Evolutionary conservation across 2,888 invertebrate genomes (phyloP).

Genomic region (Leptinotarsa peninsularis): DNA sequence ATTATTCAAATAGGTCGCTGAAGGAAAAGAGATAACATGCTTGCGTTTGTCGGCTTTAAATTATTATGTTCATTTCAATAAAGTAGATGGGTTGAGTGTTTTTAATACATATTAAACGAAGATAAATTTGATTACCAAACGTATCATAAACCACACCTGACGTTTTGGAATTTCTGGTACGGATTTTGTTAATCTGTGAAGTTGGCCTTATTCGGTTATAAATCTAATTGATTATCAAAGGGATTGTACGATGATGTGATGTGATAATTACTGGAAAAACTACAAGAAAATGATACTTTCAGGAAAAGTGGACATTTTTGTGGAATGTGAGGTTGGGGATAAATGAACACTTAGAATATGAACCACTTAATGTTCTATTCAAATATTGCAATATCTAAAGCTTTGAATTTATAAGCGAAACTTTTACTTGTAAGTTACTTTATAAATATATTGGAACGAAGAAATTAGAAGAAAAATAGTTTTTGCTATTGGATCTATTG

Average conservation of each 20-base stretch:
- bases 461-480: too few relatives aligned
- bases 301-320: neutral
- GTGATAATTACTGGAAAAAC: neutral
- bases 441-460: too few relatives aligned
- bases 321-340: neutral
- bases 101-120: conserved; percentile 22
- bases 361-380: too few relatives aligned
- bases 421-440: too few relatives aligned
- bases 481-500: too few relatives aligned
- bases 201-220: neutral
- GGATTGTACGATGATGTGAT: neutral
- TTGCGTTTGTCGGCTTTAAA: conserved; percentile 22
- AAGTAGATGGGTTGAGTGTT: conserved; percentile 9
- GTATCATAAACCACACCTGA: conserved; percentile 14
- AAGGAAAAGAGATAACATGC: conserved; percentile 17
- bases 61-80: conserved; percentile 18
- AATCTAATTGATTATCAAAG: conserved; percentile 4
- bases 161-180: conserved; percentile 19
- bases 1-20: conserved; percentile 17
- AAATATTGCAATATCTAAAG: too few relatives aligned
- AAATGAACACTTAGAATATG: too few relatives aligned
- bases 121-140: conserved; percentile 22
- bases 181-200: neutral
- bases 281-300: neutral
- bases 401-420: too few relatives aligned